phyloP scores from a whole-genome alignment of 2,888 invertebrate species.

The Parnassius mnemosyne region DNA sequence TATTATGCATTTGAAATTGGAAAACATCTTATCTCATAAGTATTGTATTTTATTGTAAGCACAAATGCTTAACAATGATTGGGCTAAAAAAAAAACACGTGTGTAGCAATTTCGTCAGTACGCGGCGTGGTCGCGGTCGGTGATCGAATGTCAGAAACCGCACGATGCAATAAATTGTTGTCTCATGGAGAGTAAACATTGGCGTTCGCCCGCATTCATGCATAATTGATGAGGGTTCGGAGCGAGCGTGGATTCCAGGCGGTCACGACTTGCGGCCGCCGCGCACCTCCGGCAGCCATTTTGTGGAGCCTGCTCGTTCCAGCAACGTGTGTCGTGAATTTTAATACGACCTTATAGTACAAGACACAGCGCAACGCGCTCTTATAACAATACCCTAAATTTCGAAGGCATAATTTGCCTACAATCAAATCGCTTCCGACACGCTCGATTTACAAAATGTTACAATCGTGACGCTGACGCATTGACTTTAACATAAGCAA shows the following conservation, averaged over 20 bases:
- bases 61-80: conserved; percentile 3
- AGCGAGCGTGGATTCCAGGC: conserved; percentile 74
- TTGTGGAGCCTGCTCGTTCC: conserved; percentile 70
- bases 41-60: no score
- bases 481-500: conserved; percentile 49
- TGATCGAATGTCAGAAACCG: conserved; percentile 75
- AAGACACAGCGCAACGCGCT: conserved; percentile 1
- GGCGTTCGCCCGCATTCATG: conserved; percentile 76
- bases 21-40: no score
- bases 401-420: conserved; percentile 36
- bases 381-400: conserved; percentile 27
- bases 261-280: conserved; percentile 75
- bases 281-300: conserved; percentile 75
- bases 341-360: conserved; percentile 61
- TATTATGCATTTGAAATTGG: no score
- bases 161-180: conserved; percentile 77
- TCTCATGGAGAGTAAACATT: conserved; percentile 77
- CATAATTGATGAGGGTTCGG: conserved; percentile 77
- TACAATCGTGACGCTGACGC: conserved; percentile 38
- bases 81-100: conserved; percentile 16
- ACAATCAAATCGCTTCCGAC: conserved; percentile 50
- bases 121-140: conserved; percentile 42
- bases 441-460: conserved; percentile 51
- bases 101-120: conserved; percentile 52
- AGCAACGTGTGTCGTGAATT: conserved; percentile 65